Base-by-base conservation (phyloP, 2,797 vertebrate genomes). In the Yasuhikotakia modesta region DNA sequence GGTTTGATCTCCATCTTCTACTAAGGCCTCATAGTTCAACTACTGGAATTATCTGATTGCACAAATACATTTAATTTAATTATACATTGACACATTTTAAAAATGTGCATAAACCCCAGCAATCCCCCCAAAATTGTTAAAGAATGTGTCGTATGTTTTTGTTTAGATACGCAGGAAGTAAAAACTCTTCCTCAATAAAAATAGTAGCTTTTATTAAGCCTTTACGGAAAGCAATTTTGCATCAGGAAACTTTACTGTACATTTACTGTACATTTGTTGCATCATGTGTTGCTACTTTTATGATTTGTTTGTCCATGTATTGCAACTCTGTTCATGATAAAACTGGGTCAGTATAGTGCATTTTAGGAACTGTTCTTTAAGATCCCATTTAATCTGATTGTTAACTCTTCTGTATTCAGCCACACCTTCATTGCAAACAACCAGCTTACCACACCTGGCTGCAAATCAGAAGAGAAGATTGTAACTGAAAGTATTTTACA, bases 361-460 rank as follows among this genome's bases (percentile, higher is more conserved):
- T 67, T 75, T 13, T 19, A 10, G 0, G 32, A 46, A 0, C 2
- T 16, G 2, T 24, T 2, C n/a, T 63, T 10, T 6, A n/a, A n/a
- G 17, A 65, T 65, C 1, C 55, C 19, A 1, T 12, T 24, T 60
- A 64, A 71, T 32, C 1, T 39, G 16, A 13, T 48, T 66, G 11
- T 53, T 52, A 52, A 14, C 57, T 45, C 21, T 70, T 73, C 82
- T 66, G 43, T 46, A 61, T 32, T 21, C 12, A 61, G 19, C 52
- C 77, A 73, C 72, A 73, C 79, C 76, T 79, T 77, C 70, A 16
- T 63, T 70, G 30, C 3, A 2, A 22, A 14, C 19, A 24, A 68
- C 55, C 0, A 70, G 43, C 43, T 39, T 71, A 63, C 57, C 8
- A 45, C 5, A 53, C 53, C 19, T 43, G 63, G 12, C 21, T 13